These are phyloP conservation scores for Polypedilum vanderplanki DNA, from an alignment of 1,140 invertebrate genomes.

Conservation along the genomic window DNA sequence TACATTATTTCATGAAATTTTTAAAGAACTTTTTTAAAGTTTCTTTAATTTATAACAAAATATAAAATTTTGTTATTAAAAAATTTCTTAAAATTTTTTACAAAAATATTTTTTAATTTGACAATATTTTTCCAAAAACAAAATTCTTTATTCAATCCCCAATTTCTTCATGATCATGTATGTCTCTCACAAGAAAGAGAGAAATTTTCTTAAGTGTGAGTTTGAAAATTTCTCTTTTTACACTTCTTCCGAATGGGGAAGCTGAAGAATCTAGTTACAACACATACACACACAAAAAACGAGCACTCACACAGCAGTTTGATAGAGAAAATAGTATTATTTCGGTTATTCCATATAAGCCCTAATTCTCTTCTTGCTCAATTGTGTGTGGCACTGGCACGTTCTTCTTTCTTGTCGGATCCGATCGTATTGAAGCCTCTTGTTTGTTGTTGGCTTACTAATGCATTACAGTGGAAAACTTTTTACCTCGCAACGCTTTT, in stretches of 20 bases:
- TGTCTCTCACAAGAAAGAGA: not conserved
- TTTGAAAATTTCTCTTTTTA: conserved; percentile 14
- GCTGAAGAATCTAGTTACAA: not conserved
- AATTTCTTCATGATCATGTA: no score
- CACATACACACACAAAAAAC: not conserved
- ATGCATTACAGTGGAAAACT: conserved; percentile 10
- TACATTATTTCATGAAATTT: conserved; percentile 21
- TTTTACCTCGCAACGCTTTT: conserved; percentile 27
- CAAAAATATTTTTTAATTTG: not conserved
- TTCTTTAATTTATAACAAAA: no score
- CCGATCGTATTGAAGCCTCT: not conserved
- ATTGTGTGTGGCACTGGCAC: conserved; percentile 15
- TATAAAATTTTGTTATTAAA: not conserved
- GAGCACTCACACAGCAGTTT: not conserved
- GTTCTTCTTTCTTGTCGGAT: conserved; percentile 11
- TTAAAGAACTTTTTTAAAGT: no score
- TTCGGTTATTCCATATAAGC: not conserved
- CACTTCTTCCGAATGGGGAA: not conserved
- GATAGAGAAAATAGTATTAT: not conserved
- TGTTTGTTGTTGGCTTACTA: not conserved
- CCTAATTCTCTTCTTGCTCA: not conserved
- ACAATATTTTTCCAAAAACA: not conserved
- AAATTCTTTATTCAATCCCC: not conserved
- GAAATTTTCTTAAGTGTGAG: not conserved
- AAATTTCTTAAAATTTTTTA: not conserved